Evolutionary conservation across 2,888 invertebrate species (phyloP).

Genomic region (Himalopsyche kuldschensis): DNA sequence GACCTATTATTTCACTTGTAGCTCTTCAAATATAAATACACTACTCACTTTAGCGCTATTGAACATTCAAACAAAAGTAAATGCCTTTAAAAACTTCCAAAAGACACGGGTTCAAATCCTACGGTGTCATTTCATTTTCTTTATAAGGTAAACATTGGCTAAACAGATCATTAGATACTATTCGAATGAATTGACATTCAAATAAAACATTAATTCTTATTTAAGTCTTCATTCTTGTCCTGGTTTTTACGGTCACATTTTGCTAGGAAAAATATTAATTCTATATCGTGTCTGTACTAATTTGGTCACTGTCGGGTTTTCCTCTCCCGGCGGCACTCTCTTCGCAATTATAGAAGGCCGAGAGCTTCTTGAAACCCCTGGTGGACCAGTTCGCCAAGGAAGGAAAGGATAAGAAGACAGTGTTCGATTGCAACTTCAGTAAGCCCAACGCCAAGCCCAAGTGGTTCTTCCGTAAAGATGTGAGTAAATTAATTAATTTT

Average conservation of each 20-base stretch:
- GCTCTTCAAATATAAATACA: not conserved
- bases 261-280: not conserved
- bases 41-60: not conserved
- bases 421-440: conserved; percentile 92
- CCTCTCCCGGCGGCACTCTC: not conserved
- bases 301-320: not conserved
- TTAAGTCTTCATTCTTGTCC: not conserved
- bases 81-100: not conserved
- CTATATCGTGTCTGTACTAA: not conserved
- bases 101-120: too few species aligned
- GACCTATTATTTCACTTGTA: not conserved
- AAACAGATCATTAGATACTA: too few species aligned
- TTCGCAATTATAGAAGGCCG: conserved; percentile 75
- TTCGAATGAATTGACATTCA: too few species aligned
- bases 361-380: conserved; percentile 90
- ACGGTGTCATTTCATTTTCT: too few species aligned
- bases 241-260: not conserved
- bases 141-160: too few species aligned
- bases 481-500: conserved; percentile 58
- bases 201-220: too few species aligned
- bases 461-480: conserved; percentile 91
- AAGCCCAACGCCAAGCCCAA: conserved; percentile 94
- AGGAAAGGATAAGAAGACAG: conserved; percentile 94
- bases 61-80: not conserved
- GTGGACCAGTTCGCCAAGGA: conserved; percentile 93